A percentile compares a stretch with the other conserved stretches of the same genome.
Conservation (phyloP, 2,797 vertebrate species). For the Brachymystax lenok region DNA sequence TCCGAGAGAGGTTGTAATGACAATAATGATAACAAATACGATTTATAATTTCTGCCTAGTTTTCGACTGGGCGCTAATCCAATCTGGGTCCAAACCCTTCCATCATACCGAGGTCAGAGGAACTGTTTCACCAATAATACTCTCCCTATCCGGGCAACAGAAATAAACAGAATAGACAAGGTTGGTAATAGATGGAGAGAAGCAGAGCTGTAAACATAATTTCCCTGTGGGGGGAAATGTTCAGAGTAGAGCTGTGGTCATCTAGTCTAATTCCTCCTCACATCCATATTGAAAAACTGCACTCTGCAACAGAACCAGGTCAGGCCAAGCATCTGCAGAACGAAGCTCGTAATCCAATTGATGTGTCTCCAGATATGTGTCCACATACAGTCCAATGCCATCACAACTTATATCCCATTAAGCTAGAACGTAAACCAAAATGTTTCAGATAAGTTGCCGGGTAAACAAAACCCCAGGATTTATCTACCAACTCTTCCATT, state of each 20-base stretch:
- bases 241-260: conserved; percentile 10
- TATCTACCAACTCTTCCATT: conserved; percentile 4
- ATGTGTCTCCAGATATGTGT: conserved; percentile 18
- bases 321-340: conserved; percentile 12
- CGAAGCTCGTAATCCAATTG: conserved; percentile 34
- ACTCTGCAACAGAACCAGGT: conserved; percentile 11
- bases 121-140: conserved; percentile 40
- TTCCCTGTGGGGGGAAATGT: conserved; percentile 33
- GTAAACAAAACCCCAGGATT: conserved; percentile 27
- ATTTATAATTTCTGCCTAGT: conserved; percentile 46
- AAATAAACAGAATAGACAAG: background rate
- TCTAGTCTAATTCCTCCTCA: conserved; percentile 16
- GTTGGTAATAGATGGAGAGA: background rate
- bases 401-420: too few relatives aligned
- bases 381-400: conserved; percentile 13
- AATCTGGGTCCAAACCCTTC: conserved; percentile 39
- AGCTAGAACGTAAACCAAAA: conserved; percentile 32
- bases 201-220: conserved; percentile 48
- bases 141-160: background rate
- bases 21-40: conserved; percentile 42
- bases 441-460: background rate
- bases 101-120: conserved; percentile 35
- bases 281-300: conserved; percentile 40
- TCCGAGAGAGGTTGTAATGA: conserved; percentile 48
- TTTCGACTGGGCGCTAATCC: conserved; percentile 50